These are phyloP conservation scores for Melitaea cinxia DNA, from an alignment of 1,140 invertebrate genomes.

Conservation along the genomic window DNA sequence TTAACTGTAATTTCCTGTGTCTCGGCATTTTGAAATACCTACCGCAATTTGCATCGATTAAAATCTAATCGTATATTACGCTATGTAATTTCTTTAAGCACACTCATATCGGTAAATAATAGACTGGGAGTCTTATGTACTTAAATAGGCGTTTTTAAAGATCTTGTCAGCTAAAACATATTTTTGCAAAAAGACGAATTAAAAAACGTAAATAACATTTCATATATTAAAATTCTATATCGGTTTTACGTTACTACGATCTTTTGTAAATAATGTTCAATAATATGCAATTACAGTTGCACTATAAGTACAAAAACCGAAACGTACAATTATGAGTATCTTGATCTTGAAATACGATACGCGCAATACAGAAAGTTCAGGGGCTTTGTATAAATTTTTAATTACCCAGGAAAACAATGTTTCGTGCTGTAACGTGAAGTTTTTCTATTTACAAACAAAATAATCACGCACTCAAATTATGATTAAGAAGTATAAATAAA, in stretches of 20 bases:
- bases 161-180: neutral
- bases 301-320: neutral
- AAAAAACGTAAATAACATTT: neutral
- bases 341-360: neutral
- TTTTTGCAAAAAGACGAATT: neutral
- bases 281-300: neutral
- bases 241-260: neutral
- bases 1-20: constrained; percentile 29
- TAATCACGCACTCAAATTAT: neutral
- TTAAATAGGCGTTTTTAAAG: neutral
- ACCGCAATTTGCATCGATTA: constrained; percentile 48
- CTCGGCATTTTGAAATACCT: constrained; percentile 29
- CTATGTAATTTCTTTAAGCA: constrained; percentile 34
- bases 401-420: neutral
- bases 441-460: constrained; percentile 5
- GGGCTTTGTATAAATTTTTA: neutral
- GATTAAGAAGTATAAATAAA: neutral
- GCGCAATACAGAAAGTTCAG: neutral
- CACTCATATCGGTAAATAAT: neutral
- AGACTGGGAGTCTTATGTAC: neutral
- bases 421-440: neutral
- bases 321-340: neutral
- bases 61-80: constrained; percentile 39
- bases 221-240: too few relatives aligned
- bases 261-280: neutral